Percentiles rank a stretch among this genome's conserved stretches.
phyloP scores from a whole-genome alignment of 2,888 invertebrate genomes.

The Orthosia cruda region DNA sequence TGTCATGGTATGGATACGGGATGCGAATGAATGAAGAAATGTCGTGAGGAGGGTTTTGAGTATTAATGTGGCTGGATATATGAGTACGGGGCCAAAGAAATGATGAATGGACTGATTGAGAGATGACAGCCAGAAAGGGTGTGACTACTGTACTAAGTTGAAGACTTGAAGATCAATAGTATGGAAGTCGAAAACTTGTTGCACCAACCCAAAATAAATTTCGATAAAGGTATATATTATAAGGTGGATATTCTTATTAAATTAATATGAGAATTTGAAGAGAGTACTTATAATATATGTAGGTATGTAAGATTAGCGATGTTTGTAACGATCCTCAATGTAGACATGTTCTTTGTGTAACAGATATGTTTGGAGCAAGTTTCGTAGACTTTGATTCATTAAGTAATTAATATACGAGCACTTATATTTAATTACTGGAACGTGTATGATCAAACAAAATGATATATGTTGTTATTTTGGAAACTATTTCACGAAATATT shows the following conservation, averaged over 20 bases:
- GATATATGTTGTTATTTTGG: neutral
- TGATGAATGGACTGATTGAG: too few species aligned
- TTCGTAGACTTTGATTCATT: conserved; percentile 21
- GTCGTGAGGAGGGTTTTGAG: too few species aligned
- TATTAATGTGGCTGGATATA: too few species aligned
- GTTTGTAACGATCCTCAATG: conserved; percentile 10
- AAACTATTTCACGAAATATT: neutral
- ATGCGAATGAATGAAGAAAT: too few species aligned
- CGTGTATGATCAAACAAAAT: conserved; percentile 3
- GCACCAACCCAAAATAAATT: too few species aligned
- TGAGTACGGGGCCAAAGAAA: too few species aligned
- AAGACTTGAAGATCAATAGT: too few species aligned
- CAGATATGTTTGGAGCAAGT: conserved; percentile 49
- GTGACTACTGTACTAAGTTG: too few species aligned
- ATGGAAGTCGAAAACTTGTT: too few species aligned
- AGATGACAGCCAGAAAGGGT: too few species aligned
- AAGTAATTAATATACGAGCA: conserved; percentile 17
- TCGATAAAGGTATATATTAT: too few species aligned
- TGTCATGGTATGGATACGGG: too few species aligned
- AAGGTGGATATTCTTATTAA: neutral
- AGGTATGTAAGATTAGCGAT: neutral
- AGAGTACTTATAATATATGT: neutral
- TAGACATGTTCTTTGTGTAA: conserved; percentile 48
- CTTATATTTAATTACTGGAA: conserved; percentile 13
- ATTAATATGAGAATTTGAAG: conserved; percentile 13